These are phyloP conservation scores for Labeo calbasu DNA, from an alignment of 2,797 vertebrate species.

Conservation along the genomic window DNA sequence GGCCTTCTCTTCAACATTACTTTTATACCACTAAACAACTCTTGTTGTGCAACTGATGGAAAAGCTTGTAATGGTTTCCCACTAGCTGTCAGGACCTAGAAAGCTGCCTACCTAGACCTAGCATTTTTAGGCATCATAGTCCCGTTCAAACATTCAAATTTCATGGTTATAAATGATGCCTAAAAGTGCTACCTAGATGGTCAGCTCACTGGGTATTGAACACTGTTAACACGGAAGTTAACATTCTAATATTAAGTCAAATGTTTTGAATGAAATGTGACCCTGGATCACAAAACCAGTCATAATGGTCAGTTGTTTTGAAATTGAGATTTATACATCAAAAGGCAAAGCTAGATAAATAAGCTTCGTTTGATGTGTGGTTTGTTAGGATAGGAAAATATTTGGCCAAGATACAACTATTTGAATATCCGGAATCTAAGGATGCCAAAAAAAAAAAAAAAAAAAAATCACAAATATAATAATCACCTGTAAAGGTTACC, in stretches of 20 bases:
- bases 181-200: not conserved
- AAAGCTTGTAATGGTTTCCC: not conserved
- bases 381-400: no score
- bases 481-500: no score
- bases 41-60: not conserved
- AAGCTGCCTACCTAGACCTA: not conserved
- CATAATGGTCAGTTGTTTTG: no score
- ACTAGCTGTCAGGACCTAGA: not conserved
- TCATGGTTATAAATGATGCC: not conserved
- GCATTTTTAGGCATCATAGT: not conserved
- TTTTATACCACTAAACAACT: not conserved
- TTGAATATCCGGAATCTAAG: no score
- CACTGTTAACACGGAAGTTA: no score
- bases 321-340: no score
- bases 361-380: no score
- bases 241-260: not conserved
- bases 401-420: no score
- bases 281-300: no score
- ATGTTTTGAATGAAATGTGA: not conserved
- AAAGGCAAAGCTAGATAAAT: no score
- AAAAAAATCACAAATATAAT: no score
- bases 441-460: no score
- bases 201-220: not conserved
- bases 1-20: constrained; percentile 13
- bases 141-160: not conserved